Conservation (phyloP, 2,113 vertebrate genomes). For the Paradoxurus hermaphroditus region DNA sequence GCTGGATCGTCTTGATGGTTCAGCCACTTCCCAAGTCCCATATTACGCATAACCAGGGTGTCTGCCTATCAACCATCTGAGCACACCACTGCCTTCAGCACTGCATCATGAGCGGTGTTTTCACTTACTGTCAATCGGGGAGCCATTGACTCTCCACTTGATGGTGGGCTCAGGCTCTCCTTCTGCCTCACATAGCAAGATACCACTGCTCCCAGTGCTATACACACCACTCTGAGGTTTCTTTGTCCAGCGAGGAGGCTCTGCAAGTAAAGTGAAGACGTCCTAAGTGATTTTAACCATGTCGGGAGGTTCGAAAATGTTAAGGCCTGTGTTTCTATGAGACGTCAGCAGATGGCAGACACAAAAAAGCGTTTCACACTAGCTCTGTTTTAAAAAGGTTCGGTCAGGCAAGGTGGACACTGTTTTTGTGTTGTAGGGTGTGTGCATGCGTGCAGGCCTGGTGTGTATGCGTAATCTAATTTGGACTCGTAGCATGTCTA, state of each 20-base stretch:
- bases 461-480: background rate
- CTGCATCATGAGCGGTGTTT: background rate
- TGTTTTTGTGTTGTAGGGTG: too few species aligned
- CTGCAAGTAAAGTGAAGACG: conserved; percentile 77
- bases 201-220: conserved; percentile 86
- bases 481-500: background rate
- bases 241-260: conserved; percentile 91
- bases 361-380: background rate
- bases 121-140: conserved; percentile 86
- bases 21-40: background rate
- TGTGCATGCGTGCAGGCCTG: too few species aligned
- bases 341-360: conserved; percentile 80
- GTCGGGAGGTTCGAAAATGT: fast-evolving
- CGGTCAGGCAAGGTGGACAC: background rate
- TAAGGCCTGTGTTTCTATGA: background rate
- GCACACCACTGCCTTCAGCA: too few species aligned
- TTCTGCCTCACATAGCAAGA: conserved; percentile 88
- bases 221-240: conserved; percentile 89
- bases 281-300: fast-evolving
- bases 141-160: conserved; percentile 91
- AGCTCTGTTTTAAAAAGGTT: background rate
- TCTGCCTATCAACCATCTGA: background rate
- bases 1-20: too few species aligned
- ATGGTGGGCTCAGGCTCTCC: conserved; percentile 89
- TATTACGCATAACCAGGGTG: background rate